These are phyloP conservation scores for Tapirus terrestris DNA, from an alignment of 2,113 vertebrate species.

Conservation along the genomic window DNA sequence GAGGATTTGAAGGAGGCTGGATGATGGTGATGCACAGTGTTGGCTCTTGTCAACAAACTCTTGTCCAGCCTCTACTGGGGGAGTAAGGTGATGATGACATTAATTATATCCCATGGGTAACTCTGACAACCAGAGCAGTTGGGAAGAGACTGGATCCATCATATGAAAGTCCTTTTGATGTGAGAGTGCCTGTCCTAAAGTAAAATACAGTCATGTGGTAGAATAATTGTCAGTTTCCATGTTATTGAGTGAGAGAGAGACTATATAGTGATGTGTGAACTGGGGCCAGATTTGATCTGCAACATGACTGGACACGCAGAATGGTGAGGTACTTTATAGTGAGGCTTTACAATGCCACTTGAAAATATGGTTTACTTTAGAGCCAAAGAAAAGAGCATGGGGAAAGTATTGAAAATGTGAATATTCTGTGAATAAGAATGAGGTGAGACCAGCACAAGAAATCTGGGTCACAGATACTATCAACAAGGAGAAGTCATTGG, in stretches of 20 bases:
- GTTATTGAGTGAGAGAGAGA: not conserved
- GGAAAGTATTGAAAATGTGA: constrained; percentile 17
- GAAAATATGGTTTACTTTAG: not conserved
- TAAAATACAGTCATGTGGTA: not conserved
- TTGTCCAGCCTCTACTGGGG: not conserved
- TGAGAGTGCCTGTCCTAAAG: not conserved
- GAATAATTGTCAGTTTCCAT: not conserved
- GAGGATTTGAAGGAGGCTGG: not conserved
- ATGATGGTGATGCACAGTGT: too few species aligned
- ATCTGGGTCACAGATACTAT: not conserved
- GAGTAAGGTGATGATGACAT: not conserved
- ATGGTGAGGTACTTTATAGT: not conserved
- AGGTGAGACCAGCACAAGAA: not conserved
- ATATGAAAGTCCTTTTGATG: not conserved
- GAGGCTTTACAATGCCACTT: not conserved
- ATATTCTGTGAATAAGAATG: constrained; percentile 26
- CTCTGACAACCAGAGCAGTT: not conserved
- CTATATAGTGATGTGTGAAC: not conserved
- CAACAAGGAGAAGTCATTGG: not conserved
- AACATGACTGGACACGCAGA: not conserved
- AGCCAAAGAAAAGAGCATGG: not conserved
- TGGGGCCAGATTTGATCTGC: not conserved
- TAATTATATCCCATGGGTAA: not conserved
- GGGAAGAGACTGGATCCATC: not conserved
- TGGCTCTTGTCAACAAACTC: not conserved